These are phyloP conservation scores for Pseudonaja textilis DNA, from an alignment of 2,113 vertebrate species.

Conservation along the genomic window DNA sequence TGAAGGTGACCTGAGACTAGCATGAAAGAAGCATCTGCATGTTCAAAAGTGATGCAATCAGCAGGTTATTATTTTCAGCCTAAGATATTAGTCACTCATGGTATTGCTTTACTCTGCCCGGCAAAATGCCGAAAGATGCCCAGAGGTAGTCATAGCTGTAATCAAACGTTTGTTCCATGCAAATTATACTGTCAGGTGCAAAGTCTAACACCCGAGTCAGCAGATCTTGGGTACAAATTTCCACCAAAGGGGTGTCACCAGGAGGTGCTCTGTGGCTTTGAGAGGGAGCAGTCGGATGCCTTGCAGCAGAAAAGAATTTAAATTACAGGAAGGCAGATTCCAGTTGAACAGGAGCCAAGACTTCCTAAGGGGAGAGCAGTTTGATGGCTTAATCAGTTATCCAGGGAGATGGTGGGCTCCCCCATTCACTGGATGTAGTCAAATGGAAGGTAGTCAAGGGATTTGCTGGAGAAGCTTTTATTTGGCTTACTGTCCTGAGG, in stretches of 20 bases:
- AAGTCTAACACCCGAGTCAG: neutral
- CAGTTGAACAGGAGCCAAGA: neutral
- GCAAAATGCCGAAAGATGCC: neutral
- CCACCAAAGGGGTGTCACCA: neutral
- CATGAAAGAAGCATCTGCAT: conserved; percentile 7
- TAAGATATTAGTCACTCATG: conserved; percentile 5
- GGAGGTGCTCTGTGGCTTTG: neutral
- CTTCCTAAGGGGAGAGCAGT: neutral
- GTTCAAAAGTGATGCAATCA: conserved; percentile 33
- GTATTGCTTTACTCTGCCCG: conserved; percentile 1
- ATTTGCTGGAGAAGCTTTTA: neutral
- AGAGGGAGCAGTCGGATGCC: neutral
- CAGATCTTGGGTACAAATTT: neutral
- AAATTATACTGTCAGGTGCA: conserved; percentile 3
- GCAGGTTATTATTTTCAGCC: conserved; percentile 28
- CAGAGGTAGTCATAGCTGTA: conserved; percentile 12
- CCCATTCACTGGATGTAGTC: neutral
- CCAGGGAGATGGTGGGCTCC: neutral
- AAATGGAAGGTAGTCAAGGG: neutral
- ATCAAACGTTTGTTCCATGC: neutral
- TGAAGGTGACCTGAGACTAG: conserved; percentile 1
- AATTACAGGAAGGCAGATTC: neutral
- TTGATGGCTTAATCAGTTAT: neutral
- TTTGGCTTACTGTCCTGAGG: neutral
- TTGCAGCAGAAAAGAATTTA: neutral